Percentiles rank a stretch among this genome's conserved stretches.
These are phyloP conservation scores for Oncorhynchus mykiss DNA, from an alignment of 2,113 vertebrate species.

Conservation along the genomic window DNA sequence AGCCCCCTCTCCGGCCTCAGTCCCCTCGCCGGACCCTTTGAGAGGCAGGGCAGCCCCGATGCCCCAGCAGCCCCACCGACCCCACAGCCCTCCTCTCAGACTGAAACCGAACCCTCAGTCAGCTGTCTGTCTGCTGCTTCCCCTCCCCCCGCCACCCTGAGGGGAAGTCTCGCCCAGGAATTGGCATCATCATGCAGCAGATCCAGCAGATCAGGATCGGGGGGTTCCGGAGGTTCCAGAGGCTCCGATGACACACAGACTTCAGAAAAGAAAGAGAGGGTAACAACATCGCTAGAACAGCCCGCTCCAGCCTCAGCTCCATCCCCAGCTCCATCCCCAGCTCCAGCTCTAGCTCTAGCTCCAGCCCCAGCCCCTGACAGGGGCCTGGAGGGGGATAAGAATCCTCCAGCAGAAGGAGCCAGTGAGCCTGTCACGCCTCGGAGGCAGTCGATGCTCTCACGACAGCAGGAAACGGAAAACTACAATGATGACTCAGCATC, in stretches of 20 bases:
- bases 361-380: constrained; percentile 27
- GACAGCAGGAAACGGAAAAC: constrained; percentile 73
- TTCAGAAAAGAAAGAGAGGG: constrained; percentile 22
- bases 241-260: constrained; percentile 25
- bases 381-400: background rate
- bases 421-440: constrained; percentile 38
- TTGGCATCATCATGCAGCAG: constrained; percentile 7
- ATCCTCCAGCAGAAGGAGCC: constrained; percentile 13
- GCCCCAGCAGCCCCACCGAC: constrained; percentile 6
- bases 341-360: background rate
- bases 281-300: constrained; percentile 27
- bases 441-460: constrained; percentile 54
- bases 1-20: constrained; percentile 63
- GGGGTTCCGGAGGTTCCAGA: background rate
- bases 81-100: constrained; percentile 24
- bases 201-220: constrained; percentile 6
- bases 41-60: constrained; percentile 63
- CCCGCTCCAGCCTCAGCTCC: background rate
- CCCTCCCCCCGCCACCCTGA: background rate
- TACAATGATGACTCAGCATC: constrained; percentile 81
- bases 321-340: background rate
- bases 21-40: background rate
- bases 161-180: constrained; percentile 43
- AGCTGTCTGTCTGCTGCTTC: constrained; percentile 33
- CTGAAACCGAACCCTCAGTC: constrained; percentile 15